Evolutionary conservation across 2,888 invertebrate species (phyloP), one percentile per base, ranked within the genome.

Genomic region (Dasysyrphus tricinctus): DNA sequence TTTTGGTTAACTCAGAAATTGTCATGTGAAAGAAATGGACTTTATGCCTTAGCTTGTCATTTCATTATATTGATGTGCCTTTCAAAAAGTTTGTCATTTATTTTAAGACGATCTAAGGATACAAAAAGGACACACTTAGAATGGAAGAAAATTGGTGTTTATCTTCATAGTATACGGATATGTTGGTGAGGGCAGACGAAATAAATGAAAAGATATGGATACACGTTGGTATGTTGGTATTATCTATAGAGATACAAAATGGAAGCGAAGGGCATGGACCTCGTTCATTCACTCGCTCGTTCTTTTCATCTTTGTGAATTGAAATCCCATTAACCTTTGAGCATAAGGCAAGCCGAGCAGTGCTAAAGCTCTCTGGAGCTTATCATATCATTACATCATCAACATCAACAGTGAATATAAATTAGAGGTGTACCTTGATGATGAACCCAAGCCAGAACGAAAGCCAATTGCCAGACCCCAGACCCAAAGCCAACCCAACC

Each of bases 31-130:
- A 69, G 51, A 56, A 67, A 78, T 57, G 78, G 85, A 61, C 74
- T 70, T 78, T 78, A 73, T 79, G 69, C 65, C 65, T 76, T 65
- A 70, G 63, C 65, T 82, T 82, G 82, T 86, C 86, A 78, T 86
- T 86, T 79, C 79, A 86, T 86, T 86, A 76, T 86, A 86, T 79
- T 86, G 78, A 86, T 86, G 82, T 79, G 86, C 79, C 86, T 82
- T 86, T 86, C 79, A 81, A 86, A 86, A 86, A 86, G 51, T 76
- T 82, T 86, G 82, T 82, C 78, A 86, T 86, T 82, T 82, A 79
- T 86, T 81, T 86, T 67, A 82, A 86, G 82, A 85, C 81, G 78
- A 79, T 81, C 82, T 74, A 67, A 75, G 82, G 75, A 75, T 72
- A 72, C 56, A 63, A 42, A 59, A 77, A 63, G 78, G 74, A 73